Evolutionary conservation across 92 coral and sea anemone genomes (phyloP).

Genomic region (Phenganax subtilis): DNA sequence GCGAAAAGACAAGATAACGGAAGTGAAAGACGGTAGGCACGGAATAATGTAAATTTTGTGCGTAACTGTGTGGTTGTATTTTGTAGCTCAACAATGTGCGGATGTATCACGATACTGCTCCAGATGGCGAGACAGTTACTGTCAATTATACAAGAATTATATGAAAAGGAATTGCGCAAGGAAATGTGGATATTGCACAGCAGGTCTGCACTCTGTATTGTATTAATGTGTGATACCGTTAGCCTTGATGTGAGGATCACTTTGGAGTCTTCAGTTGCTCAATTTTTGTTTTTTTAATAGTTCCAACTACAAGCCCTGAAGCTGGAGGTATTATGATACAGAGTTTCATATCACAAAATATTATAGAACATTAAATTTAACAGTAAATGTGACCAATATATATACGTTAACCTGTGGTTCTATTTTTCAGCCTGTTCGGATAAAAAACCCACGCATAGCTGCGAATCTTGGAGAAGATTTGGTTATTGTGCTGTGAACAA

Average conservation of each 20-base stretch:
- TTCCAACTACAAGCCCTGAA: neutral
- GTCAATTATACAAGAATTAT: constrained; percentile 62
- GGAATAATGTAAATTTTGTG: constrained; percentile 29
- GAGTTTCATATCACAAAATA: neutral
- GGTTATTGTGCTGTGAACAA: constrained; percentile 58
- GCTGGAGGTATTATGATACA: neutral
- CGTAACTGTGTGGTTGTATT: neutral
- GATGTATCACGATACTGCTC: constrained; percentile 54
- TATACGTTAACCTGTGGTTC: neutral
- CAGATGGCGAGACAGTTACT: constrained; percentile 70
- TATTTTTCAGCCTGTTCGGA: constrained; percentile 56
- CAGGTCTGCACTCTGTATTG: neutral
- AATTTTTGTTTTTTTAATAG: neutral
- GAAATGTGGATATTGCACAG: constrained; percentile 74
- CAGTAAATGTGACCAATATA: neutral
- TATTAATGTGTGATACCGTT: neutral
- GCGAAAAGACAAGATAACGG: constrained; percentile 51
- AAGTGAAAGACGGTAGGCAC: constrained; percentile 49
- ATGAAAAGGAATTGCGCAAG: constrained; percentile 78
- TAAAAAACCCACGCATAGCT: constrained; percentile 43
- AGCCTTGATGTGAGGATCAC: neutral
- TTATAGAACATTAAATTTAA: neutral
- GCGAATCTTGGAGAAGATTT: constrained; percentile 61
- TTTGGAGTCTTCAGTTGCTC: neutral
- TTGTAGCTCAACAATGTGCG: constrained; percentile 46